Conservation (phyloP, 2,113 vertebrate genomes). For the Neolamprologus tretocephalus region DNA sequence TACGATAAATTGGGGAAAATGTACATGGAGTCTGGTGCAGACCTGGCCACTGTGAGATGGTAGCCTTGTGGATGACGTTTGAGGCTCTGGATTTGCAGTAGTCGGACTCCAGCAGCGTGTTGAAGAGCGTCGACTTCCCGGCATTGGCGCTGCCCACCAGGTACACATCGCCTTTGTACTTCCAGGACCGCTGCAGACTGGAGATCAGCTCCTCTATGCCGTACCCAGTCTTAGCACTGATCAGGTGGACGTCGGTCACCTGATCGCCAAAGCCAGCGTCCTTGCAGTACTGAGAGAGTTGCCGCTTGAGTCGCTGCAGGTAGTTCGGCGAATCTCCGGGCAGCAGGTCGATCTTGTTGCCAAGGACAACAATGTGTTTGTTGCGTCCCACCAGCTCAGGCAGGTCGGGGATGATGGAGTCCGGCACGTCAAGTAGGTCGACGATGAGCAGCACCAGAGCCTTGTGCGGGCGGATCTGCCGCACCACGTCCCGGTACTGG, state of each 20-base stretch:
- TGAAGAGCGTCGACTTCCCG: slow-evolving; percentile 93
- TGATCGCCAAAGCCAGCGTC: slow-evolving; percentile 9
- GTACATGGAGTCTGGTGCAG: neutral
- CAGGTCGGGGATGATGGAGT: slow-evolving; percentile 72
- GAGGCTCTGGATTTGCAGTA: slow-evolving; percentile 83
- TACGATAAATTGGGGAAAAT: neutral
- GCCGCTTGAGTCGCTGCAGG: slow-evolving; percentile 69
- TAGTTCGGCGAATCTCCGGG: slow-evolving; percentile 73
- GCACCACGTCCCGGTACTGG: slow-evolving; percentile 69
- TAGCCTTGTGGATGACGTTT: slow-evolving; percentile 75
- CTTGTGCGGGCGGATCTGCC: slow-evolving; percentile 40
- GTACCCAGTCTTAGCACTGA: slow-evolving; percentile 91
- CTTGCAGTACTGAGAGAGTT: slow-evolving; percentile 61
- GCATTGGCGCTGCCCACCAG: slow-evolving; percentile 85
- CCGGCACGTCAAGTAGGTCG: slow-evolving; percentile 83
- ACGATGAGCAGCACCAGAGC: slow-evolving; percentile 81
- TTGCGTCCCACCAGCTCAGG: slow-evolving; percentile 64
- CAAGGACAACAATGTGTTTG: slow-evolving; percentile 78
- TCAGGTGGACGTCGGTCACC: slow-evolving; percentile 75
- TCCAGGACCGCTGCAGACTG: slow-evolving; percentile 83
- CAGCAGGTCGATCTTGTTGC: slow-evolving; percentile 85
- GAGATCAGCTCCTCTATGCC: slow-evolving; percentile 82
- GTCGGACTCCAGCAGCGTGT: slow-evolving; percentile 82
- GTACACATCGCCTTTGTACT: slow-evolving; percentile 83
- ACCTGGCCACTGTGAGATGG: slow-evolving; percentile 92